Percentiles rank a stretch among this genome's conserved stretches.
phyloP scores from a whole-genome alignment of 1,140 invertebrate species.

The Drosophila varians region DNA sequence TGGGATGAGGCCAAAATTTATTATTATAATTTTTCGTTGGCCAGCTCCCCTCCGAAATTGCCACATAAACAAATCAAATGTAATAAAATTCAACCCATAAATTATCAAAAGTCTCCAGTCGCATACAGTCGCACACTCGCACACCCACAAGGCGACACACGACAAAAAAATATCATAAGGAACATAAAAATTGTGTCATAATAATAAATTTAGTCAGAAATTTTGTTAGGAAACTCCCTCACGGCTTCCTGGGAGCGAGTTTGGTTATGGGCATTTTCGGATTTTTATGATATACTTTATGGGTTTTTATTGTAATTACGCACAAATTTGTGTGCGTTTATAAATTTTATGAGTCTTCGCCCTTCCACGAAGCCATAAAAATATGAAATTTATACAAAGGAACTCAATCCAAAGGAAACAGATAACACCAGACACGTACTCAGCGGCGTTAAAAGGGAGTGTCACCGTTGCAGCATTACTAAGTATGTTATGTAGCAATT shows the following conservation, averaged over 20 bases:
- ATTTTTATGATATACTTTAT: constrained; percentile 74
- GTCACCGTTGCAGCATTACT: constrained; percentile 22
- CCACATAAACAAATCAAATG: constrained; percentile 69
- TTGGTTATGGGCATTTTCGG: constrained; percentile 43
- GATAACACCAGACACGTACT: constrained; percentile 49
- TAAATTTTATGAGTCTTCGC: constrained; percentile 52
- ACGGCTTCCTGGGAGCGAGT: constrained; percentile 36
- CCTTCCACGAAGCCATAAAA: constrained; percentile 76
- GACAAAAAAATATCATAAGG: constrained; percentile 41
- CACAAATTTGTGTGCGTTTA: constrained; percentile 70
- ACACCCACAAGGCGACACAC: constrained; percentile 18
- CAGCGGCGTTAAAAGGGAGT: constrained; percentile 32
- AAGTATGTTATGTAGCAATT: neutral
- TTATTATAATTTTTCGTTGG: constrained; percentile 31
- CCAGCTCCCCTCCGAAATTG: constrained; percentile 38
- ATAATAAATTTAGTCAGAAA: constrained; percentile 69
- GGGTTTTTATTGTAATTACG: constrained; percentile 78
- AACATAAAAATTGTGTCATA: constrained; percentile 76
- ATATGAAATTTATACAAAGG: constrained; percentile 59
- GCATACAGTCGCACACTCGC: constrained; percentile 1
- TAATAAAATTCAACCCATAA: constrained; percentile 75
- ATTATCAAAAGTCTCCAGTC: constrained; percentile 45
- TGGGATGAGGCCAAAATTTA: constrained; percentile 26
- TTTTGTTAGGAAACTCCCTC: constrained; percentile 40
- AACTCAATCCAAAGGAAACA: constrained; percentile 15